Base-by-base conservation (phyloP, 1,140 invertebrate species). In the Formica selysi region DNA sequence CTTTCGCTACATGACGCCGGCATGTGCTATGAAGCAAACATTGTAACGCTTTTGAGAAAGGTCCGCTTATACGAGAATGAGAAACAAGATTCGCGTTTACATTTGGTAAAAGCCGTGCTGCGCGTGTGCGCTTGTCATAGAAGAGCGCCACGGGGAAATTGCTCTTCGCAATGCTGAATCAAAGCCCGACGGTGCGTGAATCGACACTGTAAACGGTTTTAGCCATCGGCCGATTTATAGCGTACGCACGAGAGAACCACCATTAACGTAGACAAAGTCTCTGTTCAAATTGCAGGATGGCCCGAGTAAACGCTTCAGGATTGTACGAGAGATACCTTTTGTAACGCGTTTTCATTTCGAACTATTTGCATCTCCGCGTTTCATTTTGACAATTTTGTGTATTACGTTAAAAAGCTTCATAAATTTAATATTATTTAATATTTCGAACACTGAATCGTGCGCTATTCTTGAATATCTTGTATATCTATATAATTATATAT, bases 171-270 rank as follows among this genome's bases (percentile, higher is more conserved):
- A 85, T 84, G 61, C 81, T 48, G 85, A 91, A 91, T 91, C 87
- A 91, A 91, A 84, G 81, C 68, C 73, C 67, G 54, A 13, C 61
- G 90, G 59, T 84, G 89, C 90, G 86, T 87, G 85, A 89, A 91
- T 87, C 74, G 81, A 65, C 86, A 84, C 57, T 70, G 78, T 81
- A 79, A 87, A 87, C 87, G 87, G 87, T 90, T 87, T 85, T 61
- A 80, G 61, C 62, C 65, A 54, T 83, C 79, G 62, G 48, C 54
- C 81, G 87, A 89, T 90, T 90, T 90, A 85, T 86, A 44, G 74
- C 68, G 65, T 86, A 71, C 74, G 62, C 65, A 73, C 67, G 65
- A 86, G 73, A 79, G 74, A 29, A 79, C 65, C 71, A 61, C 86
- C 78, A 86, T 90, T 90, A 89, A 76, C 67, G 54, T 41, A 32